Base-by-base conservation (phyloP, 2,113 vertebrate genomes). In the Fregetta grallaria region DNA sequence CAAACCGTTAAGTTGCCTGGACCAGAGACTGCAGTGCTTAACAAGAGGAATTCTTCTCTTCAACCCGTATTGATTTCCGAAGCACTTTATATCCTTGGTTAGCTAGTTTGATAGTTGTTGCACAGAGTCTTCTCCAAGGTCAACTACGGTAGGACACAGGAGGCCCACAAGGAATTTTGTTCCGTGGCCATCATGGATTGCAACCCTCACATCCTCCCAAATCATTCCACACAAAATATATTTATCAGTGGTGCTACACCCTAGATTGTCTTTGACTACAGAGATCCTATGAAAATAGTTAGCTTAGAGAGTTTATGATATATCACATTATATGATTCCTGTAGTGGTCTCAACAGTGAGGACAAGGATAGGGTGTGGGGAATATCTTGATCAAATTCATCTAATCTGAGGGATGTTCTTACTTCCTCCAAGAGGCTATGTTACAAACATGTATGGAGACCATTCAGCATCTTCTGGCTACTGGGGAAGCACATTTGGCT, bases 391-490 rank as follows among this genome's bases (percentile, higher is more conserved):
- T 77, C 38, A 58, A 88, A 77, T 62, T 80, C 26, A 22, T 32
- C 38, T 67, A 47, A 77, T 49, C 45, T 91, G 63, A 96, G 61
- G 18, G 38, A 32, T 50, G 90, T 45, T 88, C 29, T 94, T 92
- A 75, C n/a, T 86, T 89, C 49, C 61, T 45, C 45, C 92, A 98
- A 98, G 99, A 96, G 99, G 99, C 76, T 98, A 97, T 13, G 97
- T 99, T 76, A 82, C 96, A 16, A 87, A 98, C 80, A 98, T 99
- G 96, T 32, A 14, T 47, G 45, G 59, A 66, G 59, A 61, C 22
- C 29, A 36, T 38, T 10, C 14, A 66, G 19, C 47, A 58, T 59
- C 44, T 66, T 71, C 58, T 75, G 44, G 44, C 18, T 82, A 14
- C 32, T 19, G 8, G 36, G 29, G 38, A 77, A 77, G 23, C 8